Conservation (phyloP, 2,888 invertebrate species). For the Leucophenga maculata region DNA sequence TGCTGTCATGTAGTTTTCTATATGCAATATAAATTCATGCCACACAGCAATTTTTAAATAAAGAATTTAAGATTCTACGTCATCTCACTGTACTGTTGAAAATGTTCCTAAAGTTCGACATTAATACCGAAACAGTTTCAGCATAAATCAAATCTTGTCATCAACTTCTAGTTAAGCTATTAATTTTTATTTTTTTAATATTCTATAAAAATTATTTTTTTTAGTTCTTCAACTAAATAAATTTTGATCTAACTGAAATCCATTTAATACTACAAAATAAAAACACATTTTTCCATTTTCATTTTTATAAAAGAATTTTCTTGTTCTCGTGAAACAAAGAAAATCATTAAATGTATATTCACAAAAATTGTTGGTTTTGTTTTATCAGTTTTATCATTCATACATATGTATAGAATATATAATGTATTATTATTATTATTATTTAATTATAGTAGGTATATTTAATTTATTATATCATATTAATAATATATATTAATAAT, state of each 20-base stretch:
- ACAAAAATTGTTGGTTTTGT: slow-evolving; percentile 38
- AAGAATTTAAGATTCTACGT: too few species aligned
- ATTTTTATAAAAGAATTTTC: slow-evolving; percentile 25
- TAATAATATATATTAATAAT: slow-evolving; percentile 36
- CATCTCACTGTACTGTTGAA: too few species aligned
- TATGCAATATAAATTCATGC: too few species aligned
- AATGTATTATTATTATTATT: slow-evolving; percentile 43
- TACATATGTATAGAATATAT: slow-evolving; percentile 26
- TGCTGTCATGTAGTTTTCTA: too few species aligned
- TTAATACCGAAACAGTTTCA: too few species aligned
- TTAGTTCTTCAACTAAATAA: too few species aligned
- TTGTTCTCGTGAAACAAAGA: slow-evolving; percentile 10
- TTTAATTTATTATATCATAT: neutral
- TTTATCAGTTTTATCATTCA: slow-evolving; percentile 45
- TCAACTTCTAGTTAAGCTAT: too few species aligned
- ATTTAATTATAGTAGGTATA: slow-evolving; percentile 59
- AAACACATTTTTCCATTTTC: slow-evolving; percentile 8
- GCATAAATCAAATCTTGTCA: too few species aligned
- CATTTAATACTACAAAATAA: neutral
- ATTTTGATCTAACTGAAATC: neutral
- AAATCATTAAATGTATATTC: slow-evolving; percentile 22
- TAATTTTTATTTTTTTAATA: too few species aligned
- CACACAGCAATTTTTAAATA: too few species aligned
- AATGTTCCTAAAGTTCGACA: too few species aligned
- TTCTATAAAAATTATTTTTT: too few species aligned